Conservation (phyloP, 2,888 invertebrate genomes). For the Synanthedon myopaeformis region DNA sequence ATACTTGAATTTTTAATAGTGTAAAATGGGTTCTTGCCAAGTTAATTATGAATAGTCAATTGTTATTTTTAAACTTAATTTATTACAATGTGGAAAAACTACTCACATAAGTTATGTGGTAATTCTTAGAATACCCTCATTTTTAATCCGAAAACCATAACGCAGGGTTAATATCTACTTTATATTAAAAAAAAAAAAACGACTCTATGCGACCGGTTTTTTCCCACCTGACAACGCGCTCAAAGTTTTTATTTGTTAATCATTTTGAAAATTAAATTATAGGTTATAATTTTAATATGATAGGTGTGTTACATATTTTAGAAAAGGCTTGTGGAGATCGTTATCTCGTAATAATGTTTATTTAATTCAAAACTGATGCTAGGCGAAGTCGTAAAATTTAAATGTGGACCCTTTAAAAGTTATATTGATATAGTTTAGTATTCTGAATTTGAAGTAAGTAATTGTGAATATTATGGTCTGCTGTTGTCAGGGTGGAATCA, state of each 20-base stretch:
- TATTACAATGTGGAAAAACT: no score
- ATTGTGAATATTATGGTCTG: no score
- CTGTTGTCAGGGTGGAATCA: no score
- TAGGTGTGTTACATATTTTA: slow-evolving; percentile 63
- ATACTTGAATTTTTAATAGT: no score
- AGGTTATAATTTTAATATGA: slow-evolving; percentile 69
- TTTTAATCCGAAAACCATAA: slow-evolving; percentile 42
- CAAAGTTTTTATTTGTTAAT: slow-evolving; percentile 47
- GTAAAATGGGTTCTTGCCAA: no score
- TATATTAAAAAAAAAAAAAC: slow-evolving; percentile 38
- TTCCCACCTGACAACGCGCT: slow-evolving; percentile 58
- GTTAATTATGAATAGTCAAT: no score
- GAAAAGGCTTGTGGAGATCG: slow-evolving; percentile 32
- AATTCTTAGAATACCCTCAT: slow-evolving; percentile 47
- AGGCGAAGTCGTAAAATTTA: slow-evolving; percentile 5
- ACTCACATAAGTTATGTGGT: slow-evolving; percentile 34
- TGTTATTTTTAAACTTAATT: no score
- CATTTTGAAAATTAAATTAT: slow-evolving; percentile 68
- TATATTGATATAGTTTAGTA: no score
- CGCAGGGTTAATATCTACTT: slow-evolving; percentile 28
- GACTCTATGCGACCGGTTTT: slow-evolving; percentile 53
- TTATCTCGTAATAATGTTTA: slow-evolving; percentile 43
- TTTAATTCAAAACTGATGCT: slow-evolving; percentile 24
- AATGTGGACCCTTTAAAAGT: slow-evolving; percentile 1
- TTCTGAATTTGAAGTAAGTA: no score